Evolutionary conservation across 2,888 invertebrate genomes (phyloP).

Genomic region (Tipula unca): DNA sequence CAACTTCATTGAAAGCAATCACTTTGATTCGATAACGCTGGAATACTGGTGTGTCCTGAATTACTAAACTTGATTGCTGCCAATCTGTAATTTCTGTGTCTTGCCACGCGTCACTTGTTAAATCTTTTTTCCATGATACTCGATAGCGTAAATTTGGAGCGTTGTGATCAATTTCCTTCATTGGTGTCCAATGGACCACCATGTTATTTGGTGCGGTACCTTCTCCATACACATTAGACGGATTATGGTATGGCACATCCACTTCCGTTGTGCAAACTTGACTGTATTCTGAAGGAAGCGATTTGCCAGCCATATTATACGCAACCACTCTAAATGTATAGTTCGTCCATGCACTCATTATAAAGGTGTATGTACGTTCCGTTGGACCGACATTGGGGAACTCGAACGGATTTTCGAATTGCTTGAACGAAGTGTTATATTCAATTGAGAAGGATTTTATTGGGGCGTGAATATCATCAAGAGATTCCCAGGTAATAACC

Average conservation of each 20-base stretch:
- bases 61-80: conserved; percentile 55
- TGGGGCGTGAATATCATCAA: conserved; percentile 91
- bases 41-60: conserved; percentile 81
- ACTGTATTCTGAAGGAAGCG: conserved; percentile 77
- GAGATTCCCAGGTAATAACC: conserved; percentile 75
- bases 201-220: conserved; percentile 83
- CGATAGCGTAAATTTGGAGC: conserved; percentile 89
- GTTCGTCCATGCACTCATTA: conserved; percentile 83
- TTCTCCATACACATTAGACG: conserved; percentile 83
- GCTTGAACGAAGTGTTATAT: conserved; percentile 88
- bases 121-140: conserved; percentile 76
- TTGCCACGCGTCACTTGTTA: conserved; percentile 57
- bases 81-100: conserved; percentile 70
- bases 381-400: conserved; percentile 72
- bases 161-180: conserved; percentile 96
- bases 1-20: conserved; percentile 79
- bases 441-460: conserved; percentile 85
- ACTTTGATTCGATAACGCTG: conserved; percentile 85
- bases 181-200: conserved; percentile 90
- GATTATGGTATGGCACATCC: conserved; percentile 86
- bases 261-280: conserved; percentile 77
- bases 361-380: conserved; percentile 56
- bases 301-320: conserved; percentile 85
- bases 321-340: conserved; percentile 87
- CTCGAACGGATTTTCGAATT: conserved; percentile 74